Base-by-base conservation (phyloP, 2,888 invertebrate species). In the Crossocerus cetratus region DNA sequence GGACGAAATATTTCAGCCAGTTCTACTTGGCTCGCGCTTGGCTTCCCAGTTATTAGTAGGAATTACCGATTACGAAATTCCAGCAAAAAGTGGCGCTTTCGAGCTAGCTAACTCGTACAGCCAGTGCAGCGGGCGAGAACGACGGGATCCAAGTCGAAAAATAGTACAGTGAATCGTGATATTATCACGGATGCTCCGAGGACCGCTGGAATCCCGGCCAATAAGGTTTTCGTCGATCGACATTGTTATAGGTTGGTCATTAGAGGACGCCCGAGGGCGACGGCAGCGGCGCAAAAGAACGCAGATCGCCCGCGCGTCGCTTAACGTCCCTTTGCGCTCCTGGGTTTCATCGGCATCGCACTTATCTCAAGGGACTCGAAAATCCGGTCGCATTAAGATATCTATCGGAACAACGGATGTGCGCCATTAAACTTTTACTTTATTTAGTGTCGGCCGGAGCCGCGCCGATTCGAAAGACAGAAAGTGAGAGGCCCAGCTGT, bases 351-450 rank as follows among this genome's bases (percentile, higher is more conserved):
- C 80, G 82, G 79, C 77, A 84, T n/a, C 83, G 83, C 83, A 86
- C 84, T 86, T 85, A 86, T 86, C 86, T 83, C 78, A 83, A 84
- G 85, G 82, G 87, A 88, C 88, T 88, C 86, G 89, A 89, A 89
- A 89, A 89, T 89, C 89, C 89, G 89, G 89, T 89, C 89, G 89
- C 89, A 89, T 89, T 89, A 89, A 89, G 89, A 89, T 89, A 89
- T 89, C 87, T 88, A 89, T 89, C 89, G 84, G 86, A 88, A 88
- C 88, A 87, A 89, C 89, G 89, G 88, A 89, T 89, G 89, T 87
- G 86, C 85, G 83, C 87, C 86, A 89, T 89, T 88, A 89, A 89
- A 88, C 86, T 88, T 89, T 87, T 88, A 87, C 85, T 89, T 88
- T 88, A 88, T 89, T 89, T 88, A 86, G 84, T 83, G 83, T 83